Evolutionary conservation across 2,797 vertebrate species (phyloP), one percentile per base, ranked within the genome.

Genomic region (Austrolebias charrua): DNA sequence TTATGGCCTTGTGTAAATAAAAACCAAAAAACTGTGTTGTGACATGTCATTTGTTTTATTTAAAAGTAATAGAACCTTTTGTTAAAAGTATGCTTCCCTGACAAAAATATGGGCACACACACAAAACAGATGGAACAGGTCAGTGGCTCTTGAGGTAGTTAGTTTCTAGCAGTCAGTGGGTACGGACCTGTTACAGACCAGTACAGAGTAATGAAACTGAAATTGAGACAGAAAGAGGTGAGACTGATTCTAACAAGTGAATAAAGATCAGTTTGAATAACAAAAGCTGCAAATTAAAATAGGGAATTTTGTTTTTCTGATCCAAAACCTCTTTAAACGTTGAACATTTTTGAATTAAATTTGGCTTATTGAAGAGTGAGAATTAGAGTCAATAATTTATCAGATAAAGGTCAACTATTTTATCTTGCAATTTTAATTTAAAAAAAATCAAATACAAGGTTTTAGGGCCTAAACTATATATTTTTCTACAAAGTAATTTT

Each of bases 61-160:
- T 24, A 24, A 24, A 24, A 24, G 24, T 24, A 24, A 24, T 24
- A 24, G 2, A 8, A 8, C 16, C 6, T 2, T 12, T 12, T 12
- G 11, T 12, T 18, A 46, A 56, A 16, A 35, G 15, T 18, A 35
- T 29, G 12, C 53, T 31, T 16, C 24, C 35, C 24, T 35, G 1
- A 5, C 10, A 66, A 24, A 55, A 6, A 63, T 9, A 38, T 6
- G 1, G 1, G 5, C 14, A 19, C 29, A 53, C 45, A 60, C 38
- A 64, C 19, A 78, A 3, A 24, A 82, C 84, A 82, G 81, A 79
- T 69, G 60, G 61, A 85, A 80, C 61, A 69, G 63, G 79, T 80
- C 77, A 67, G 48, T 42, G 16, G 52, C 33, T 60, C 40, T 69
- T 3, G 18, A 73, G 75, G 59, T 76, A 12, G 38, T 53, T n/a